Evolutionary conservation across 2,888 invertebrate genomes (phyloP), one percentile per base, ranked within the genome.

Genomic region (Chrysina gloriosa): DNA sequence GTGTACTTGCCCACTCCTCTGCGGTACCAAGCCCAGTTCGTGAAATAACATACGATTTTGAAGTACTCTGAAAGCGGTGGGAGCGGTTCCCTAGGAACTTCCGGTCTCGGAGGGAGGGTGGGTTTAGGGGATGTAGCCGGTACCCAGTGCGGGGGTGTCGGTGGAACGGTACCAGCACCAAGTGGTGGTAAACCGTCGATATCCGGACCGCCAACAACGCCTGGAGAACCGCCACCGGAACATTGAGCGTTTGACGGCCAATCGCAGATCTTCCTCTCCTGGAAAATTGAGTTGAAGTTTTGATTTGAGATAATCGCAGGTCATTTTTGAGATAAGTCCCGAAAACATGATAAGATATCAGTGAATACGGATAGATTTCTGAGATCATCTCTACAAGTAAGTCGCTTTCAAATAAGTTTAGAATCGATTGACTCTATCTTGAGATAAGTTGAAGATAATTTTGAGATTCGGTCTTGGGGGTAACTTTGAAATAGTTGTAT

Each of bases 21-120:
- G 23, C 95, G 86, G 78, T 95, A 95, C 94, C 95, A 95, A 0
- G 96, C 94, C 96, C 96, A 96, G 79, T 96, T 96, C 0, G 96
- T 95, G 82, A 95, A 96, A 82, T 96, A 96, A 78, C 95, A 96
- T 0, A 95, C 92, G 0, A 95, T 87, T 82, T 94, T 94, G 80
- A 89, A 94, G 68, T 89, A 86, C 14, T 91, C 93, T 79, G 87
- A 83, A 69, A 89, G 80, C 0, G 83, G 83, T 52, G 84, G 88
- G 63, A 82, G 84, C 69, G 84, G 84, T 78, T 84, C 84, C 3
- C 84, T 78, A 3, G 83, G 81, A 4, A 83, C 78, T 48, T 84
- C 80, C 63, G 82, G 76, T 3, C 84, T 81, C 36, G 78, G 76
- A 2, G 76, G 70, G 2, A 79, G 78, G 23, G 75, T 81, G 1